Base-by-base conservation (phyloP, 1,140 invertebrate species). In the Octopus bimaculoides region DNA sequence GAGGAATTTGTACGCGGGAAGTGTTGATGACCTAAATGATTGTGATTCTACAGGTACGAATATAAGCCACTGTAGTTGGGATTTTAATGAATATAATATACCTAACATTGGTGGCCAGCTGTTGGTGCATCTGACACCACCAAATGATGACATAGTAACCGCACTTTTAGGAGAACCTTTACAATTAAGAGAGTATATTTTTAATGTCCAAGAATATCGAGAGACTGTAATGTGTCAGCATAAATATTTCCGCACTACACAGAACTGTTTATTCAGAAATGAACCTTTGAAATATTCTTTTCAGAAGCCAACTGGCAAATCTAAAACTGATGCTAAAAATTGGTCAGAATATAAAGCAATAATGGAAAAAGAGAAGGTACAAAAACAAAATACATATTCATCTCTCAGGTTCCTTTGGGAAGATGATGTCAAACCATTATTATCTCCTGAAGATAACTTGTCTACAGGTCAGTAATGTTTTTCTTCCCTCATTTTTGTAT, bases 401-500 rank as follows among this genome's bases (percentile, higher is more conserved):
- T 52, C 74, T 8, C 52, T 75, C 6, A 7, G 14, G 6, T 9
- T 52, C 20, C 41, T 75, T n/a, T 75, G 74, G 74, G n/a, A 75
- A 5, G 74, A 52, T 52, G 74, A 75, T 20, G 74, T 75, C 5
- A 75, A 75, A 52, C 74, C 74, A 9, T 53, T 75, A 41, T 14
- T 75, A 20, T 26, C 74, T 41, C 20, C 20, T 9, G 8, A 75
- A 75, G 74, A 75, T 75, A 52, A n/a, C 8, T 41, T 41, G 0
- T 75, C 74, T 41, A 75, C 74, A 75, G 74, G 74, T 75, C 17
- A 5, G 74, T 75, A 53, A 14, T 53, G 8, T 75, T 75, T 71
- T 6, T 71, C 26, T 41, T 41, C 26, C 26, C 26, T 41, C 0
- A 41, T 41, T 41, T 41, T 41, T 41, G 26, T 41, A 41, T 41